Base-by-base conservation (phyloP, 2,888 invertebrate species). In the Spodoptera exigua region DNA sequence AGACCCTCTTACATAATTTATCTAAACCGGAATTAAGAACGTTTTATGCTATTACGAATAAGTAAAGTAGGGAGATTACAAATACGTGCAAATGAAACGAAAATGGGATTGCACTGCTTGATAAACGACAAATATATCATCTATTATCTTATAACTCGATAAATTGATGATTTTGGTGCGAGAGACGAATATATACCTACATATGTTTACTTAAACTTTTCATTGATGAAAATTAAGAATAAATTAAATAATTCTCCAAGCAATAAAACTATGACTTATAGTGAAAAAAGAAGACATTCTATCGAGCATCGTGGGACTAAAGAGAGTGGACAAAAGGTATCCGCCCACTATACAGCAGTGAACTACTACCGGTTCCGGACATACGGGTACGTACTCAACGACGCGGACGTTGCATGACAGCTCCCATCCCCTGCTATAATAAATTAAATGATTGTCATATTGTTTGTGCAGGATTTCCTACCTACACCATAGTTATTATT, bases 291-390 rank as follows among this genome's bases (percentile, higher is more conserved):
- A 43, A 47, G 12, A 9, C 3, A 44, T n/a, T 49, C 12, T 45
- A 56, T 56, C 13, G 48, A 43, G 45, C 46, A 52, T 43, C 61
- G 54, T 27, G 43, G 67, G 40, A 60, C 59, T 61, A 48, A 55
- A 57, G 48, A 54, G 52, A 45, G 51, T 49, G 43, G 13, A 71
- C 69, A 75, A 67, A 70, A 65, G 67, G 61, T 67, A 70, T 70
- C 67, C 68, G 70, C 64, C 64, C 56, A 57, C 57, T 48, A 54
- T 44, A 61, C 47, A 63, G 43, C 61, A 58, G 48, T 48, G 65
- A 71, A 76, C 69, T 62, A 62, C 67, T 61, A 37, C 66, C 72
- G 63, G 58, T 76, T 76, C 75, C 76, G 60, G 57, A 14, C 57
- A 45, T n/a, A 27, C 5, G 27, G 27, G 27, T 27, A 7, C 27